Evolutionary conservation across 53 echinoderm and acorn worm species (phyloP).

Genomic region (Zoroaster sp.): DNA sequence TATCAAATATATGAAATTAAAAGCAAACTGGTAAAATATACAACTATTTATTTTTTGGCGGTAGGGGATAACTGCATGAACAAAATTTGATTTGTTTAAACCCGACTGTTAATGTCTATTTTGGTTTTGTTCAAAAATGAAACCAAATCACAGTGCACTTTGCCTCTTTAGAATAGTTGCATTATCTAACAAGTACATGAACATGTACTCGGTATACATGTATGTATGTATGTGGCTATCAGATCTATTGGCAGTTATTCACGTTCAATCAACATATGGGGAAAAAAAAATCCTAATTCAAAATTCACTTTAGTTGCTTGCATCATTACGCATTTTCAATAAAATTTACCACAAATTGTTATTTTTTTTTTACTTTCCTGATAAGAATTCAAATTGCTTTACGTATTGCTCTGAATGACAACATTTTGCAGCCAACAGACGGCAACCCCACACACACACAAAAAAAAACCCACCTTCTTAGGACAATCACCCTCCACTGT

Average conservation of each 20-base stretch:
- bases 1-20: too few species aligned
- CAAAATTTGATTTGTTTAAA: background rate
- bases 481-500: slow-evolving; percentile 41
- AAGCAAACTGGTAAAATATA: too few species aligned
- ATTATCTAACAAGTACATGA: too few species aligned
- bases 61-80: too few species aligned
- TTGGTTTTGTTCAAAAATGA: background rate
- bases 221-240: background rate
- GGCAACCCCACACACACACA: background rate
- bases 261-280: background rate
- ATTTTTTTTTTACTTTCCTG: background rate
- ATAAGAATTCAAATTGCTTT: background rate
- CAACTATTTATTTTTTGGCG: too few species aligned
- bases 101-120: background rate
- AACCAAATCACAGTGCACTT: background rate
- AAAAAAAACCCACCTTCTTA: background rate
- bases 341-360: background rate
- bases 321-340: background rate
- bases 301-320: background rate
- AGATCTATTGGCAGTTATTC: background rate
- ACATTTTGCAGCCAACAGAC: background rate
- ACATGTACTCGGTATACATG: background rate
- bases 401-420: background rate
- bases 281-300: background rate
- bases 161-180: too few species aligned